Percentiles rank a stretch among this genome's conserved stretches.
Evolutionary conservation across 2,113 vertebrate genomes (phyloP).

Genomic region (Pipa parva): DNA sequence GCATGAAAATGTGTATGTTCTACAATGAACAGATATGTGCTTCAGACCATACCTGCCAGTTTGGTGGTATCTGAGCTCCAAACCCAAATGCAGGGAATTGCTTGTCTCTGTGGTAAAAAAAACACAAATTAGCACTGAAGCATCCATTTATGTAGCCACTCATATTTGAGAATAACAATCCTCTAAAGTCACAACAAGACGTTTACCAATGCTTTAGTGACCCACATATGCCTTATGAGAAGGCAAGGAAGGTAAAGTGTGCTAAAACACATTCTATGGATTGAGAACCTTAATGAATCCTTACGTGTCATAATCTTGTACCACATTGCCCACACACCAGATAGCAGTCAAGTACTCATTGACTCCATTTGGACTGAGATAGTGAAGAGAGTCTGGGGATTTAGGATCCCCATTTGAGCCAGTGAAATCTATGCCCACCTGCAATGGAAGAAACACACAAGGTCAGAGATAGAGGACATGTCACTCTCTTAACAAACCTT

Average conservation of each 20-base stretch:
- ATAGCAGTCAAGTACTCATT: conserved; percentile 86
- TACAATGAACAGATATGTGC: background rate
- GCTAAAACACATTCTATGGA: too few relatives aligned
- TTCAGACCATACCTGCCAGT: conserved; percentile 70
- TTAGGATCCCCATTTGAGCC: conserved; percentile 88
- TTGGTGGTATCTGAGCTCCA: conserved; percentile 85
- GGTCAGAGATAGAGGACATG: too few relatives aligned
- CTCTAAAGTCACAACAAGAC: too few relatives aligned
- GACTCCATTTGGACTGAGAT: conserved; percentile 78
- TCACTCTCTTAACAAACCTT: too few relatives aligned
- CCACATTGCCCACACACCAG: conserved; percentile 86
- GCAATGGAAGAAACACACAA: background rate
- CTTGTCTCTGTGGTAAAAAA: conserved; percentile 72
- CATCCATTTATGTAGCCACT: too few relatives aligned
- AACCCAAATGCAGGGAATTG: conserved; percentile 90
- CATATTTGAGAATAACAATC: too few relatives aligned
- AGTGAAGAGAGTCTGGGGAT: conserved; percentile 84
- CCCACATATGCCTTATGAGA: too few relatives aligned
- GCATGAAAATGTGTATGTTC: too few relatives aligned
- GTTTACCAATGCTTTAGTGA: too few relatives aligned
- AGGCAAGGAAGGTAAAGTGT: too few relatives aligned
- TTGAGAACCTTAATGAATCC: too few relatives aligned
- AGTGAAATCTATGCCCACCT: conserved; percentile 94
- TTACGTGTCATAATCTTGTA: conserved; percentile 90
- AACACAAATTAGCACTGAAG: background rate